Evolutionary conservation across 23 tunicate genomes (phyloP), one percentile per base, ranked within the genome.

Genomic region (Ciona savignyi): DNA sequence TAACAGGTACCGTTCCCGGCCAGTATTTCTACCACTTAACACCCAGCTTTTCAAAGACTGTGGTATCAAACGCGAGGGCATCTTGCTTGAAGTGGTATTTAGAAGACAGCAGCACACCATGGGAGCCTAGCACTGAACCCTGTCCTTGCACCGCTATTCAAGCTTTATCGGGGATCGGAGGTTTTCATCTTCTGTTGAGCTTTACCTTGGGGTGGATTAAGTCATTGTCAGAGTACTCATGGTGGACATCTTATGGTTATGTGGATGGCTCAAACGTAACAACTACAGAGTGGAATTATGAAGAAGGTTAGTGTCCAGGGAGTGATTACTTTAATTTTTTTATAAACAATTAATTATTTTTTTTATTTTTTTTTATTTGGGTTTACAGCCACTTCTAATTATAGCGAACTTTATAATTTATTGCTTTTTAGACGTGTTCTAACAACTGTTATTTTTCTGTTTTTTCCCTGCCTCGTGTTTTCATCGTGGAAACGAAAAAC

Each of bases 21-120:
- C 73, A 82, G 65, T 82, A 82, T 33, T 74, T 82, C 61, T 82
- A 82, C 62, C 56, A 74, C 4, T 33, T 82, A 27, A 74, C 87
- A 25, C 66, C 74, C 3, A 33, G 28, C 29, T 42, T 15, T 15
- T 4, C 34, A 1, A 65, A 34, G 28, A 67, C 75, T 1, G 27
- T 28, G 1, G 24, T 0, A 33, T 78, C 66, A 31, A 23, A 42
- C 0, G 74, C 80, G 3, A 30, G 75, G 23, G 74, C 79, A 31
- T 70, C 68, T 2, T 82, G 87, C 33, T n/a, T 82, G 70, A 23
- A 2, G 27, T 82, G 87, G 87, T 82, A 82, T 30, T 15, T 24
- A 24, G n/a, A 68, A 30, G 87, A 82, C 29, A 27, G 60, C 6
- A 21, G 23, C 1, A 35, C 60, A 3, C 23, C 25, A 23, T 6